phyloP scores from a whole-genome alignment of 2,888 invertebrate genomes.

The Pristionchus mayeri region DNA sequence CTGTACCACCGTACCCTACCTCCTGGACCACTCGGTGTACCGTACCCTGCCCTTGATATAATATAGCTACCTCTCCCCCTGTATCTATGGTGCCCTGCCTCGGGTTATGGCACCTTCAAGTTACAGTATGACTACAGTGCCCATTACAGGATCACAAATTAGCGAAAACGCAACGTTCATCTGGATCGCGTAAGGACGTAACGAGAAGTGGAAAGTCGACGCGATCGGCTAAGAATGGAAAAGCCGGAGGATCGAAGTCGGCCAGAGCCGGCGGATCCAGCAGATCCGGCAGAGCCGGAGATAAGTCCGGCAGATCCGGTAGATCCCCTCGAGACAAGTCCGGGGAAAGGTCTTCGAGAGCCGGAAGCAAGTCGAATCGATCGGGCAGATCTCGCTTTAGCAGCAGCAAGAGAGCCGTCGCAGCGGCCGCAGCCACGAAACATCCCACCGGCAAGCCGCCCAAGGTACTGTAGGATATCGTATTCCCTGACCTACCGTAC shows the following conservation, averaged over 20 bases:
- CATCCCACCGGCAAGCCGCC: neutral
- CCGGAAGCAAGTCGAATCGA: too few relatives aligned
- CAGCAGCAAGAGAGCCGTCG: too few relatives aligned
- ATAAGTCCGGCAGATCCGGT: conserved; percentile 5
- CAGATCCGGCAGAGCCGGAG: neutral
- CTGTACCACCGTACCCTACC: too few relatives aligned
- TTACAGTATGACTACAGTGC: neutral
- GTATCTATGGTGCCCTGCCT: neutral
- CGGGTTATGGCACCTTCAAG: neutral
- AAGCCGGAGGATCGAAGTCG: too few relatives aligned
- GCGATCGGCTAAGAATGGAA: conserved; percentile 1
- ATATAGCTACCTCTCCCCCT: too few relatives aligned
- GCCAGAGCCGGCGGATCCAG: conserved; percentile 25
- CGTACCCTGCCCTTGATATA: neutral
- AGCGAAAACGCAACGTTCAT: conserved; percentile 11
- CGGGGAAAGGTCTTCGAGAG: too few relatives aligned
- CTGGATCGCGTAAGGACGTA: conserved; percentile 7
- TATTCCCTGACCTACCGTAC: neutral
- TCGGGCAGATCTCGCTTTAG: too few relatives aligned
- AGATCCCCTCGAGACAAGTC: too few relatives aligned
- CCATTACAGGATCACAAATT: conserved; percentile 8
- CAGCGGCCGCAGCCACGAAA: neutral
- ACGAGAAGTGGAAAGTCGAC: conserved; percentile 18
- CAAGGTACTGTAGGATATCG: too few relatives aligned
- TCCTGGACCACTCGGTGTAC: neutral